Percentiles rank a stretch among this genome's conserved stretches.
phyloP scores from a whole-genome alignment of 2,797 vertebrate species.

The Buceros bicornis region DNA sequence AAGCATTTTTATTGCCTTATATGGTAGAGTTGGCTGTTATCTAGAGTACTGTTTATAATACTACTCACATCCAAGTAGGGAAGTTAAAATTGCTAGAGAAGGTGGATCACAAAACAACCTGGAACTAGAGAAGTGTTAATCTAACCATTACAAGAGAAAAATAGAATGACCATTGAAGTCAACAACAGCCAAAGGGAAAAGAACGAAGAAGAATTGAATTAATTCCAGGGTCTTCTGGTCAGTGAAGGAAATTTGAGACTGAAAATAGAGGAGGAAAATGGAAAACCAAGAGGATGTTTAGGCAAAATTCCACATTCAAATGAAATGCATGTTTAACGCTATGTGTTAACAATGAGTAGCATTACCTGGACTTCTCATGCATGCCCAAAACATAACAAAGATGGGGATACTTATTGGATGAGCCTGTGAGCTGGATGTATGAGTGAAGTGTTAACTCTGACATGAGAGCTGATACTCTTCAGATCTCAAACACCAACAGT shows the following conservation, averaged over 20 bases:
- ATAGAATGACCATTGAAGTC: background rate
- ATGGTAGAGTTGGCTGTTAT: conserved; percentile 35
- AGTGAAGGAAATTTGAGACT: background rate
- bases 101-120: background rate
- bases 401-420: too few relatives aligned
- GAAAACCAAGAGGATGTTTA: background rate
- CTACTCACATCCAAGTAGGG: background rate
- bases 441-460: background rate
- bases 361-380: background rate
- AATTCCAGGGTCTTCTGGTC: background rate
- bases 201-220: background rate
- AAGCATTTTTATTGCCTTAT: conserved; percentile 11
- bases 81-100: conserved; percentile 31
- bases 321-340: background rate
- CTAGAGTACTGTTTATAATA: conserved; percentile 3
- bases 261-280: background rate
- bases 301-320: background rate
- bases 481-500: background rate
- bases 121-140: background rate
- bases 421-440: background rate
- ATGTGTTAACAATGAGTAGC: background rate
- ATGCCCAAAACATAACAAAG: background rate
- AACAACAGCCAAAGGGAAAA: background rate
- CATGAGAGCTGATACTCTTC: background rate
- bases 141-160: background rate